Evolutionary conservation across 2,888 invertebrate genomes (phyloP), one percentile per base, ranked within the genome.

Genomic region (Sisyra terminalis): DNA sequence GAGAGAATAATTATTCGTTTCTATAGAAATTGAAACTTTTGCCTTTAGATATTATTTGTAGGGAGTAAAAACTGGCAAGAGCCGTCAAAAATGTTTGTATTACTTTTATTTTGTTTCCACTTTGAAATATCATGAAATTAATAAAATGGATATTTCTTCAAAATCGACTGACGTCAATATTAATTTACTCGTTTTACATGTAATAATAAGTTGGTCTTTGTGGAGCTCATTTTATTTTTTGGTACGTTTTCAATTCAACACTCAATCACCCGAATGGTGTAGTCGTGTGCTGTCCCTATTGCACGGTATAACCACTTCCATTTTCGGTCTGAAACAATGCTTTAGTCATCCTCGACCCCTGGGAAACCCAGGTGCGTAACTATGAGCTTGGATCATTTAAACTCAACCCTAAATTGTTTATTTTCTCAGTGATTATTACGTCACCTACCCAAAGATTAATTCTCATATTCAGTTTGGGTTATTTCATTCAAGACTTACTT

Each of bases 401-500:
- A 24, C 7, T 24, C 7, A 7, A 24, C 3, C 3, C 3, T 24
- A 24, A 24, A 5, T 5, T 5, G 5, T 24, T 24, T 24, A 5
- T 24, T 24, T 24, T 3, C 24, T 7, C 24, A 24, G 24, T 5
- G n/a, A 3, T n/a, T 13, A 13, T 15, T 13, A 35, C 14, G 14
- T 11, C 35, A 2, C 9, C 14, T 13, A 6, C 9, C 9, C 35
- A 35, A 35, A 35, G 13, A 13, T 15, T 13, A 4, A 13, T 35
- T 3, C n/a, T 35, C 9, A 15, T 15, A 38, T 3, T 67, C 58
- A 74, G 74, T 36, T 66, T 73, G 57, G 73, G 75, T 14, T 76
- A 75, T 58, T 76, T 76, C 54, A 61, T 72, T 1, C 70, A 71
- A 50, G 76, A 76, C 57, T 57, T 73, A 30, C 51, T 65, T 9